These are phyloP conservation scores for Nineta flava DNA, from an alignment of 2,888 invertebrate species.

Conservation along the genomic window DNA sequence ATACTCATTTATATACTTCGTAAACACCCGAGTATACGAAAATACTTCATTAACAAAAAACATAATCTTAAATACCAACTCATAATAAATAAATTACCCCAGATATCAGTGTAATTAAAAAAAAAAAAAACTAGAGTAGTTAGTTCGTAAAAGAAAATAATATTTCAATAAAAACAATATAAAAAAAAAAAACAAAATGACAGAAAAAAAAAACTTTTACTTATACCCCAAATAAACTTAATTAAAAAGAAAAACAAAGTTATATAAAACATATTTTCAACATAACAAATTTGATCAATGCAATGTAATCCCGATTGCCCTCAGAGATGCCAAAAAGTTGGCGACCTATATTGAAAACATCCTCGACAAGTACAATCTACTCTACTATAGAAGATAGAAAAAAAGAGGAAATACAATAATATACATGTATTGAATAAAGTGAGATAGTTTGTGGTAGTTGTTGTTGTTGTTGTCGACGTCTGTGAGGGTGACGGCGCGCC, in stretches of 20 bases:
- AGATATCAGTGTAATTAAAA: no score
- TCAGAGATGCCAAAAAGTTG: background rate
- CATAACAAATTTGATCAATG: constrained; percentile 1
- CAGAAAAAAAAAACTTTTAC: background rate
- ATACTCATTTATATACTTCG: no score
- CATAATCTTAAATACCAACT: no score
- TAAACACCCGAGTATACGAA: no score
- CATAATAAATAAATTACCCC: no score
- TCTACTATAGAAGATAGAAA: background rate
- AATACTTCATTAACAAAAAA: no score
- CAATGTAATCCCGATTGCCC: background rate
- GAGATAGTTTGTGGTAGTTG: constrained; percentile 23
- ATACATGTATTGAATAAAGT: constrained; percentile 12
- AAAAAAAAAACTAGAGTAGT: no score
- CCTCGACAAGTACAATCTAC: background rate
- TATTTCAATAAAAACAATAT: no score
- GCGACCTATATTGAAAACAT: constrained; percentile 7
- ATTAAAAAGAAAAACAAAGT: constrained; percentile 1
- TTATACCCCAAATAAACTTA: background rate
- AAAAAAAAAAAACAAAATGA: background rate
- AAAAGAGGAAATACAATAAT: constrained; percentile 7
- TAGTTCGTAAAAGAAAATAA: no score
- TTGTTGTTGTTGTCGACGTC: constrained; percentile 26
- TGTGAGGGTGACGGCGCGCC: constrained; percentile 22
- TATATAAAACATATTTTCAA: constrained; percentile 1